Base-by-base conservation (phyloP, 2,113 vertebrate genomes). In the Pandion haliaetus region DNA sequence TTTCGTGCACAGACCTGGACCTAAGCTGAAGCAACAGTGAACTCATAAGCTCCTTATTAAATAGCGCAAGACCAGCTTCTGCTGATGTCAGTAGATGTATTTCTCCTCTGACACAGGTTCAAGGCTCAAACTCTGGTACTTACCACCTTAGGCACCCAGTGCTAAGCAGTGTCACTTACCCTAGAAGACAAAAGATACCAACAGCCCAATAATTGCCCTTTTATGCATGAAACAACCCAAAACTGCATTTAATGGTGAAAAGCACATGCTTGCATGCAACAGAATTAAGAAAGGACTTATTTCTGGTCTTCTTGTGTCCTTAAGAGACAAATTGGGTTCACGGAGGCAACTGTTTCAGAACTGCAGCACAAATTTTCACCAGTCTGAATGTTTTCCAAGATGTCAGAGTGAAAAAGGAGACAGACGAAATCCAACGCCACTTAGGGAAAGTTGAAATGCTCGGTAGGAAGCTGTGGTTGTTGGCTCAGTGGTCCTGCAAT, bases 381-480 rank as follows among this genome's bases (percentile, higher is more conserved):
- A 58, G 79, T 26, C 92, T 66, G 62, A 84, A 67, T 32, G 71
- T 88, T 95, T 93, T 50, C 5, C 5, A 29, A 92, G 97, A 96
- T 95, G 94, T 96, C 94, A 95, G 79, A 81, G 82, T 87, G 55
- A 42, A 88, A 67, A 86, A 66, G 59, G 70, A 96, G 88, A 67
- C 36, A 76, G 71, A 69, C 0, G 38, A 97, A 97, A 96, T 71
- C 67, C 89, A 95, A 97, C 94, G 91, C 88, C 91, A 90, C 76
- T 81, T 34, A 92, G 80, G 87, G 82, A 82, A 90, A 55, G 70
- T 54, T 62, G 77, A 97, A 91, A 87, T 62, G 88, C 88, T 73
- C 71, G 84, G 50, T 91, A 90, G 95, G 93, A 94, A 97, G 86
- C 91, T 88, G 83, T 2, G 73, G 86, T 89, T 96, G 85, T 96